Percentiles rank a stretch among this genome's conserved stretches.
Conservation (phyloP, 2,113 vertebrate genomes). For the Haemorhous mexicanus region DNA sequence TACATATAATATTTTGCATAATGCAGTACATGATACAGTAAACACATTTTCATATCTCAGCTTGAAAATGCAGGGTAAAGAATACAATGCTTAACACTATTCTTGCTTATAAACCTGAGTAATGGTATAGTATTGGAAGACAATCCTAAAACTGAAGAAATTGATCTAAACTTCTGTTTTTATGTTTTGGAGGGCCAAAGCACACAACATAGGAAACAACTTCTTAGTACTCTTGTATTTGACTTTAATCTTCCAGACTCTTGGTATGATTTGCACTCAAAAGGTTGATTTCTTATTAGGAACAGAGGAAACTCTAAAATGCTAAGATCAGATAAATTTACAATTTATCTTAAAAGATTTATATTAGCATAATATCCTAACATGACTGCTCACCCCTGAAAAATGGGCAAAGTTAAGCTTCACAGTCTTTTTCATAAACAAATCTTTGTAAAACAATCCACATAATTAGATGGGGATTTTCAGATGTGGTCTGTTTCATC, state of each 20-base stretch:
- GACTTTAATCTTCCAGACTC: background rate
- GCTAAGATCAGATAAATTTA: background rate
- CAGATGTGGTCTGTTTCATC: background rate
- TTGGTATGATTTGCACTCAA: background rate
- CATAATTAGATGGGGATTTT: background rate
- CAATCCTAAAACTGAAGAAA: background rate
- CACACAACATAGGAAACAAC: background rate
- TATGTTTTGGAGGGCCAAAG: background rate
- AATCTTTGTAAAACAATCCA: background rate
- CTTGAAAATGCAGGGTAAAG: background rate
- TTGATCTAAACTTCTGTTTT: background rate
- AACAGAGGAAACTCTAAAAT: background rate
- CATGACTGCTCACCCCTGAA: background rate
- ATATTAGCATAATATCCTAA: background rate
- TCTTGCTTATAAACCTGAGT: background rate
- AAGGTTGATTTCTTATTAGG: background rate
- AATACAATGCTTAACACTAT: background rate
- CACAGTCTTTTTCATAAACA: background rate
- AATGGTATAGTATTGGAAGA: background rate
- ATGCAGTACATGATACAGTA: background rate
- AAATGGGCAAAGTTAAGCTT: background rate
- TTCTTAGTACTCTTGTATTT: background rate
- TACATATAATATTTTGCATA: background rate
- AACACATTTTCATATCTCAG: background rate
- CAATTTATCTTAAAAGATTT: background rate